phyloP scores from a whole-genome alignment of 1,140 invertebrate genomes.

The Latrodectus geometricus region DNA sequence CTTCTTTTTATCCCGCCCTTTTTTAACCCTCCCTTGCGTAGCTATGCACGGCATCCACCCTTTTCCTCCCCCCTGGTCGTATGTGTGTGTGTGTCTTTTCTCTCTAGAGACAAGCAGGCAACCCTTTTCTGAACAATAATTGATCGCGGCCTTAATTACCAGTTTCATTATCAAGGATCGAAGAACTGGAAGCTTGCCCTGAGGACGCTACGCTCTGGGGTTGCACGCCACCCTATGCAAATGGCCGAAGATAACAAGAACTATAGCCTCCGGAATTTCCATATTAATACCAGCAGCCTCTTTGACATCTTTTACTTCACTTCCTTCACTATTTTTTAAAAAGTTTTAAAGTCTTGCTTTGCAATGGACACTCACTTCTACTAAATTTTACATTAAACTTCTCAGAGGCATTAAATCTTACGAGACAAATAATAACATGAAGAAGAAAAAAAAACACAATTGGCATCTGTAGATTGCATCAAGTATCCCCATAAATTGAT shows the following conservation, averaged over 20 bases:
- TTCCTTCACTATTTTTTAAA: background rate
- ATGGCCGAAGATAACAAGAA: conserved; percentile 60
- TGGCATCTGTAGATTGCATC: too few relatives aligned
- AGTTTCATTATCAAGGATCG: conserved; percentile 63
- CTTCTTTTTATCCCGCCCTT: conserved; percentile 58
- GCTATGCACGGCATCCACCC: conserved; percentile 53
- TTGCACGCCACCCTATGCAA: conserved; percentile 57
- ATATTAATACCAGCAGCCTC: conserved; percentile 55
- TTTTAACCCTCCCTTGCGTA: conserved; percentile 59
- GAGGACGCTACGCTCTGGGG: conserved; percentile 43
- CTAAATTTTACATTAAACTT: too few relatives aligned
- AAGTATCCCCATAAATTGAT: too few relatives aligned
- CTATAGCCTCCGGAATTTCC: conserved; percentile 53
- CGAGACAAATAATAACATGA: too few relatives aligned
- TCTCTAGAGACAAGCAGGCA: conserved; percentile 56
- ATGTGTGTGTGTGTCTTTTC: conserved; percentile 46
- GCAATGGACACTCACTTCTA: too few relatives aligned
- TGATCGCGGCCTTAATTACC: conserved; percentile 62
- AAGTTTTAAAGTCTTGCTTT: too few relatives aligned
- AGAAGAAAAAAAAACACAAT: too few relatives aligned
- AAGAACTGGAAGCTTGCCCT: conserved; percentile 61
- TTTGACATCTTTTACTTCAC: conserved; percentile 37
- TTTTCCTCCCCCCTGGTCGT: conserved; percentile 17
- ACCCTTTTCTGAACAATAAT: conserved; percentile 61
- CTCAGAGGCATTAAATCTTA: too few relatives aligned